phyloP scores from a whole-genome alignment of 2,888 invertebrate genomes.

The Osmoderma eremita region DNA sequence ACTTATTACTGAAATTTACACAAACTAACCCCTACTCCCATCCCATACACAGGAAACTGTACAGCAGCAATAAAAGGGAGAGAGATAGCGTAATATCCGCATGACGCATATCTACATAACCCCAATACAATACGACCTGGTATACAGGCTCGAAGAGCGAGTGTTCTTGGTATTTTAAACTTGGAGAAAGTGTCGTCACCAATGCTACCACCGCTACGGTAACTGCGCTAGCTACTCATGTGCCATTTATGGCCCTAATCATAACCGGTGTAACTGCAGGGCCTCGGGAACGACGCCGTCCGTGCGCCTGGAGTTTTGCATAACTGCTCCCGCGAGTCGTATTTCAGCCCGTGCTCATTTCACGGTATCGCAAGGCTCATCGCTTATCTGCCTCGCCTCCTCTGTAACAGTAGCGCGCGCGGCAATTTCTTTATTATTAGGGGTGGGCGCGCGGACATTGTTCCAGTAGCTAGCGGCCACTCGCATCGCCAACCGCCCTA shows the following conservation, averaged over 20 bases:
- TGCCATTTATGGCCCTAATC: conserved; percentile 59
- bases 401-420: conserved; percentile 32
- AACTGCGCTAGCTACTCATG: conserved; percentile 47
- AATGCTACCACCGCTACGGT: too few relatives aligned
- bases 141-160: too few relatives aligned
- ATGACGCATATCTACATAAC: not conserved
- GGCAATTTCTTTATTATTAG: conserved; percentile 57
- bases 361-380: conserved; percentile 49
- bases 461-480: conserved; percentile 49
- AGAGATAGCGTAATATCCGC: conserved; percentile 11
- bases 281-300: conserved; percentile 50
- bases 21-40: too few relatives aligned
- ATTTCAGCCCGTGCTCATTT: conserved; percentile 54
- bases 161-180: conserved; percentile 19
- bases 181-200: not conserved
- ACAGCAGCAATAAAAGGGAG: conserved; percentile 15
- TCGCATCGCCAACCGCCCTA: too few relatives aligned
- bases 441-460: conserved; percentile 51
- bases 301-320: conserved; percentile 60
- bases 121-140: too few relatives aligned
- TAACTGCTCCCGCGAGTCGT: conserved; percentile 63
- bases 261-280: conserved; percentile 58
- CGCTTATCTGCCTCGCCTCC: conserved; percentile 51
- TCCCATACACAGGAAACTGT: not conserved
- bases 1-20: conserved; percentile 3